Evolutionary conservation across 2,113 vertebrate species (phyloP).

Genomic region (Ceyx margarethae): DNA sequence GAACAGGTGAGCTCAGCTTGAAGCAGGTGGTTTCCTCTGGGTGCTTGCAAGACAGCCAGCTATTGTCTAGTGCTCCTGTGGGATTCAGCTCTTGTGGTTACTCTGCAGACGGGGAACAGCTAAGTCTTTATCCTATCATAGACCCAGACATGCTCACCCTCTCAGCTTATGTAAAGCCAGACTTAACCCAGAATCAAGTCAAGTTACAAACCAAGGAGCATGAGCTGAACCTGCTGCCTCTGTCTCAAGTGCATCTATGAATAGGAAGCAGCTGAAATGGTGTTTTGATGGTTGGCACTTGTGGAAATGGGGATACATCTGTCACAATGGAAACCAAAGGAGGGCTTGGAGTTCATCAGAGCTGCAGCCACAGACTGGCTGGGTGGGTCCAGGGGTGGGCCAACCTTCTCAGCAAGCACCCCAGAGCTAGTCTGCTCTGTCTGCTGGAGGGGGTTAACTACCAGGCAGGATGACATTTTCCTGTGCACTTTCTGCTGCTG

Average conservation of each 20-base stretch:
- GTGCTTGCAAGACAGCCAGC: neutral
- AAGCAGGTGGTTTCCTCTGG: neutral
- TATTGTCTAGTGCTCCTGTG: neutral
- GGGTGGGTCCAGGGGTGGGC: neutral
- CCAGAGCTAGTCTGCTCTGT: accelerated
- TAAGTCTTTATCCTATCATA: conserved; percentile 1
- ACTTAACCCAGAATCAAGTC: conserved; percentile 1
- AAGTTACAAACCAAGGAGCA: neutral
- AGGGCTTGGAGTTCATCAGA: neutral
- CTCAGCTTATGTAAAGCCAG: conserved; percentile 21
- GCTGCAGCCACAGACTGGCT: accelerated
- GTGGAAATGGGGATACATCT: neutral
- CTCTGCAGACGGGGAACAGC: neutral
- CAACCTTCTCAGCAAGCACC: neutral
- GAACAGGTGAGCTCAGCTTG: neutral
- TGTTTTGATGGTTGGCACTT: neutral
- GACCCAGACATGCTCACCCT: neutral
- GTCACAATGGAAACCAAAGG: neutral
- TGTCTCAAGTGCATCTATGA: neutral
- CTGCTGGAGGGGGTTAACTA: neutral
- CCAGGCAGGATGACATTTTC: neutral
- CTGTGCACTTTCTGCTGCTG: accelerated
- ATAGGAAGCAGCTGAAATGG: neutral
- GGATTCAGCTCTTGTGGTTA: neutral
- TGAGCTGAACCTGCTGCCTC: neutral